Evolutionary conservation across 64 coral and sea anemone species (phyloP), one percentile per base, ranked within the genome.

Genomic region (Porites lutea): DNA sequence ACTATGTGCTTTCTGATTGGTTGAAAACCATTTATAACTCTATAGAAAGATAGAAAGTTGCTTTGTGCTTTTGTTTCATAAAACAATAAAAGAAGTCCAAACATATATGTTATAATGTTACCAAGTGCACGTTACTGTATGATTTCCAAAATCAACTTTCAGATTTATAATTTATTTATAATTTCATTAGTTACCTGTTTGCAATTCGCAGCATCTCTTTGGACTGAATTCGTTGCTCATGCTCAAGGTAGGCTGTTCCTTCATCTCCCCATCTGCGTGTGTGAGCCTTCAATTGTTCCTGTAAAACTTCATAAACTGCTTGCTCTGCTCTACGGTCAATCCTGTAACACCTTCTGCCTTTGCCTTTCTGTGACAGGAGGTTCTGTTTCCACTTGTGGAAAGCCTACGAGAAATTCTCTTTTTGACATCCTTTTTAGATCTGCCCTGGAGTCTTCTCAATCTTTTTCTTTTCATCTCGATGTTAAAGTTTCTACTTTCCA

Each of bases 201-300:
- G 86, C 86, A 88, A 88, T 88, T 88, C 19, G 52, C 70, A 88
- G 21, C 86, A 75, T 88, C 47, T 88, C 86, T 75, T 88, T 88
- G 47, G 86, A 58, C 52, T 88, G 86, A 22, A 88, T 44, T 75
- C 0, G 52, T 59, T 88, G 86, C 22, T 88, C 86, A 59, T 88
- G 53, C 52, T 88, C 86, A 19, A 88, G 70, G 75, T 88, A 88
- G 21, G 71, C 86, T 75, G 86, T 88, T 60, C 86, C 86, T 75
- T 88, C 86, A 88, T 88, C 86, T 19, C 71, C 86, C 86, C 55
- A 82, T 82, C 86, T 88, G 54, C 53, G 48, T 6, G 48, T 73
- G 71, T 75, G 71, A 43, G 86, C 72, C 52, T 88, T 74, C 53
- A 88, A 54, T 58, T 75, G 53, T 59, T 88, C 86, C 59, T 88